These are phyloP conservation scores for Crenuchus spilurus DNA, from an alignment of 2,797 vertebrate genomes.

Conservation along the genomic window DNA sequence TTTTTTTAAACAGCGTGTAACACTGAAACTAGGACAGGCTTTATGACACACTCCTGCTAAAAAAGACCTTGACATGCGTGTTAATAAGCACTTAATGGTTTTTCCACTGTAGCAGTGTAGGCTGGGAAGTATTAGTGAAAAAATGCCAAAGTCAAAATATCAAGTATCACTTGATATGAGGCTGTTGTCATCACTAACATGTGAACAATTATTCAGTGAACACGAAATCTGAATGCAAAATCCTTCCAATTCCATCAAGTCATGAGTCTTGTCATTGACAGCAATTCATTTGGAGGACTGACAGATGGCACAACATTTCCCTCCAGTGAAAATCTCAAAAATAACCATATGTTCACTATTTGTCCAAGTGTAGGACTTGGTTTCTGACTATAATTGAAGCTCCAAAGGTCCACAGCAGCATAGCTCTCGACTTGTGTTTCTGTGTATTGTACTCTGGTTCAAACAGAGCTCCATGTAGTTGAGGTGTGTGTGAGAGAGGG, in stretches of 20 bases:
- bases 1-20: background rate
- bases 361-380: background rate
- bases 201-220: constrained; percentile 2
- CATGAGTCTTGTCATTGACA: background rate
- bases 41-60: background rate
- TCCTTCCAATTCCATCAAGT: background rate
- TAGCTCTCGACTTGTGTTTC: background rate
- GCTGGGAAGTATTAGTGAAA: background rate
- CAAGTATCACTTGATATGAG: background rate
- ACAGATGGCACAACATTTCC: background rate
- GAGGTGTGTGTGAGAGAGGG: background rate
- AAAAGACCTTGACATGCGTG: background rate
- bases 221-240: background rate
- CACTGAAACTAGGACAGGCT: constrained; percentile 1
- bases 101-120: background rate
- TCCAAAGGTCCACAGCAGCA: background rate
- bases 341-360: background rate
- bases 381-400: background rate
- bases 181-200: background rate
- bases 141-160: background rate
- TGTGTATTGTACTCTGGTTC: background rate
- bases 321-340: background rate
- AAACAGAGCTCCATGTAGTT: constrained; percentile 9
- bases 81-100: constrained; percentile 9
- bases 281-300: background rate